Evolutionary conservation across 1,140 invertebrate species (phyloP).

Genomic region (Drosophila carrolli): DNA sequence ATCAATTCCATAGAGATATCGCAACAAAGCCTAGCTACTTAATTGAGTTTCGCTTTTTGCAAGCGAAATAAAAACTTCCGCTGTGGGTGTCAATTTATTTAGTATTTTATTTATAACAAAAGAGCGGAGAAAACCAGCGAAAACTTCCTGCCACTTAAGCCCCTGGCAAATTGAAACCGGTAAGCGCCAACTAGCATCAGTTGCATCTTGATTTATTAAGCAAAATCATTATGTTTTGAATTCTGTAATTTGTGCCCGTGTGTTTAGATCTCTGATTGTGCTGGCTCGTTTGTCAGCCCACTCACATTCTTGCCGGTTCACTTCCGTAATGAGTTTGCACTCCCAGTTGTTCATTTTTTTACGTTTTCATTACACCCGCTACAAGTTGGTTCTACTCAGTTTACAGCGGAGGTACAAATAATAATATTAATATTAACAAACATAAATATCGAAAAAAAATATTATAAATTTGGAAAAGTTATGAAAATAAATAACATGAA

Average conservation of each 20-base stretch:
- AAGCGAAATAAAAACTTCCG: conserved; percentile 45
- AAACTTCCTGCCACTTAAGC: conserved; percentile 55
- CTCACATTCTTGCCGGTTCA: conserved; percentile 28
- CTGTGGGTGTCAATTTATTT: conserved; percentile 39
- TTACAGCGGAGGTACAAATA: conserved; percentile 15
- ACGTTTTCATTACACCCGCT: conserved; percentile 38
- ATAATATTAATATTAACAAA: neutral
- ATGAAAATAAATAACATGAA: too few relatives aligned
- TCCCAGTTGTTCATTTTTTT: conserved; percentile 11
- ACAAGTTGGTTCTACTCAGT: conserved; percentile 10
- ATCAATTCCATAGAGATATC: conserved; percentile 13
- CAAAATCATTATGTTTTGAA: conserved; percentile 31
- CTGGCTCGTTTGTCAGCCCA: conserved; percentile 25
- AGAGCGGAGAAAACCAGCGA: conserved; percentile 6
- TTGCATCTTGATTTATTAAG: conserved; percentile 45
- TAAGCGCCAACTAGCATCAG: conserved; percentile 50
- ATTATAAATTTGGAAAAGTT: too few relatives aligned
- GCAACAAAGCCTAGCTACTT: conserved; percentile 4
- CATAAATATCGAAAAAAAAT: too few relatives aligned
- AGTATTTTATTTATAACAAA: neutral
- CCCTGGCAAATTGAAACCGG: conserved; percentile 59
- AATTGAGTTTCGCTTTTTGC: conserved; percentile 35
- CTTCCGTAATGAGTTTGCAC: conserved; percentile 61
- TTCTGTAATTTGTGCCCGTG: conserved; percentile 20
- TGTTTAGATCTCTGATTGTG: conserved; percentile 12